Evolutionary conservation across 2,113 vertebrate species (phyloP), one percentile per base, ranked within the genome.

Genomic region (Paramisgurnus dabryanus): DNA sequence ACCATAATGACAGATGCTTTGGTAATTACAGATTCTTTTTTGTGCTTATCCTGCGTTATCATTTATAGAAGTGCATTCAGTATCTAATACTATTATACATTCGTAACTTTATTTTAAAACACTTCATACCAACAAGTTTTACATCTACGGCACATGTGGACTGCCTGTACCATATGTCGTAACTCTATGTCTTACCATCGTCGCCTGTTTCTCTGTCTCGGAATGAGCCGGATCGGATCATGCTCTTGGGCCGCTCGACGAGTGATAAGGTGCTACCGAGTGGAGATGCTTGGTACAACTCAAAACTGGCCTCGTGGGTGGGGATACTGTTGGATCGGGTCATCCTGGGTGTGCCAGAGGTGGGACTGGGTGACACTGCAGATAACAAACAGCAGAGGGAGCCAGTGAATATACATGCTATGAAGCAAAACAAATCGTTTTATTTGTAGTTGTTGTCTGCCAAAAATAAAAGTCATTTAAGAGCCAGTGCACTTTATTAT

Each of bases 291-390:
- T 92, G 92, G 81, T 95, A 97, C 82, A 97, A 93, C 88, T 98
- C 97, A 85, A 96, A 93, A 79, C 95, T 93, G 83, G 95, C 93
- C 65, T 99, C 96, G 4, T 97, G 97, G 69, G 96, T 93, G 43
- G 96, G 97, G 89, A 98, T 99, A 93, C 97, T 98, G 94, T 97
- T 99, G 89, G 97, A 99, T 73, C 97, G 95, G 84, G 94, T 97
- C 94, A 99, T 98, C 86, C 95, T 94, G 0, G 96, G 95, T 84
- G 95, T 84, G 82, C 94, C 89, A 3, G 87, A 50, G 0, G 64
- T 66, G 12, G 93, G 88, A 53, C 94, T 95, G 86, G 95, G 93
- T 73, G 95, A 95, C 93, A 91, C 91, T 91, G 53, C 79, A 80
- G 53, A 80, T 4, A 66, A 40, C 60, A 72, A 60, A 80, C 49